Evolutionary conservation across 2,888 invertebrate species (phyloP).

Genomic region (Invenusta paracnida): DNA sequence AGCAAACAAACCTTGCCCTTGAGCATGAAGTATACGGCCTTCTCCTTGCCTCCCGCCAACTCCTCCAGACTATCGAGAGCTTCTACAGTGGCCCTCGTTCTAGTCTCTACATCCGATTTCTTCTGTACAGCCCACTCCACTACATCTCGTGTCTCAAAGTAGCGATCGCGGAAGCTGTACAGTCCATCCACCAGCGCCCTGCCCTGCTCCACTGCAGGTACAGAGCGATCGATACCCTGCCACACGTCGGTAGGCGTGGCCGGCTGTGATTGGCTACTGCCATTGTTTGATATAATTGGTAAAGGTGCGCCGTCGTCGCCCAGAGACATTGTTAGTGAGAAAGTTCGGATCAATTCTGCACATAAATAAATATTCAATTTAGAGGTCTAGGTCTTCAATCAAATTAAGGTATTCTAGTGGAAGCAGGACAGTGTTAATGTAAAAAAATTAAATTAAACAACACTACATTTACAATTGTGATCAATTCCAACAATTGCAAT

Average conservation of each 20-base stretch:
- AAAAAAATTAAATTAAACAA: too few relatives aligned
- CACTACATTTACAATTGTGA: too few relatives aligned
- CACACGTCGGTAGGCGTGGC: not conserved
- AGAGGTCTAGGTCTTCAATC: too few relatives aligned
- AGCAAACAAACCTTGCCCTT: slow-evolving; percentile 65
- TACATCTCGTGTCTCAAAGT: slow-evolving; percentile 71
- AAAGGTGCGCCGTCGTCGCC: not conserved
- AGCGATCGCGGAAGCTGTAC: slow-evolving; percentile 72
- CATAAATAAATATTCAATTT: too few relatives aligned
- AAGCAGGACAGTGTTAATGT: too few relatives aligned
- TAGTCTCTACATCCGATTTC: slow-evolving; percentile 66
- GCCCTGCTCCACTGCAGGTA: not conserved
- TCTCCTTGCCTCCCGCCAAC: slow-evolving; percentile 48
- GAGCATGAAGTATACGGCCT: slow-evolving; percentile 64
- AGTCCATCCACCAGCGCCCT: slow-evolving; percentile 64
- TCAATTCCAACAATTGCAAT: too few relatives aligned
- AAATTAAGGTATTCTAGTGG: too few relatives aligned
- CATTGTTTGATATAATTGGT: too few relatives aligned
- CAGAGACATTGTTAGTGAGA: not conserved
- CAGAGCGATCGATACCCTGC: not conserved
- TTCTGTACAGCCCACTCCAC: slow-evolving; percentile 68
- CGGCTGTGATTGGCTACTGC: too few relatives aligned
- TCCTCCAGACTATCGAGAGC: slow-evolving; percentile 68
- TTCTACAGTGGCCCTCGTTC: slow-evolving; percentile 66
- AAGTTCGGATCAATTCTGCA: too few relatives aligned